phyloP scores from a whole-genome alignment of 2,113 vertebrate genomes.

The Oreochromis niloticus region DNA sequence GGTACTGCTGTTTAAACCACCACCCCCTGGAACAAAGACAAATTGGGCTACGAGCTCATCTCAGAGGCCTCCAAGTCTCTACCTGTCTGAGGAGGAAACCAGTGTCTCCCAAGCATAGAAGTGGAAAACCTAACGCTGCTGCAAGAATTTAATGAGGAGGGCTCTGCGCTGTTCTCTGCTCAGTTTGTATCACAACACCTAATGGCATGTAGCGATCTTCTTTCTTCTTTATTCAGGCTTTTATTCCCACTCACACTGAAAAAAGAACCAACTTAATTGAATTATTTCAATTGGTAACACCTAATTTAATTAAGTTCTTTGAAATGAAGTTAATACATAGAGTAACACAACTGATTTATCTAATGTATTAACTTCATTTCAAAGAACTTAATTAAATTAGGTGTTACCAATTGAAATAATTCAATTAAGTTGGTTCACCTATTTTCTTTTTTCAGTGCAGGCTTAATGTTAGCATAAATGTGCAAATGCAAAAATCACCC shows the following conservation, averaged over 20 bases:
- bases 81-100: slow-evolving; percentile 39
- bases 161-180: slow-evolving; percentile 28
- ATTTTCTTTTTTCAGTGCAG: no score
- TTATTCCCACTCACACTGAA: not conserved
- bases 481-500: not conserved
- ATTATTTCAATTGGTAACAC: no score
- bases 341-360: no score
- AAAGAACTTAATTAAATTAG: no score
- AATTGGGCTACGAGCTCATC: slow-evolving; percentile 57
- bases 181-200: slow-evolving; percentile 57
- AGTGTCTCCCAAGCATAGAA: slow-evolving; percentile 65
- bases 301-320: no score
- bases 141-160: slow-evolving; percentile 71
- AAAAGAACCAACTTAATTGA: no score
- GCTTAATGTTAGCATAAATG: not conserved
- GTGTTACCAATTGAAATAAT: no score
- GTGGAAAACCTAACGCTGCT: slow-evolving; percentile 69
- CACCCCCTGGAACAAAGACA: slow-evolving; percentile 61
- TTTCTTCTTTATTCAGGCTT: slow-evolving; percentile 24
- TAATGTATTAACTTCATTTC: no score
- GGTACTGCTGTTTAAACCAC: slow-evolving; percentile 45
- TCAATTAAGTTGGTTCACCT: no score
- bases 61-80: slow-evolving; percentile 25
- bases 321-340: no score
- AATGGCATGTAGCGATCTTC: slow-evolving; percentile 46